Conservation (phyloP, 1,140 invertebrate species). For the Drosophila kikkawai region DNA sequence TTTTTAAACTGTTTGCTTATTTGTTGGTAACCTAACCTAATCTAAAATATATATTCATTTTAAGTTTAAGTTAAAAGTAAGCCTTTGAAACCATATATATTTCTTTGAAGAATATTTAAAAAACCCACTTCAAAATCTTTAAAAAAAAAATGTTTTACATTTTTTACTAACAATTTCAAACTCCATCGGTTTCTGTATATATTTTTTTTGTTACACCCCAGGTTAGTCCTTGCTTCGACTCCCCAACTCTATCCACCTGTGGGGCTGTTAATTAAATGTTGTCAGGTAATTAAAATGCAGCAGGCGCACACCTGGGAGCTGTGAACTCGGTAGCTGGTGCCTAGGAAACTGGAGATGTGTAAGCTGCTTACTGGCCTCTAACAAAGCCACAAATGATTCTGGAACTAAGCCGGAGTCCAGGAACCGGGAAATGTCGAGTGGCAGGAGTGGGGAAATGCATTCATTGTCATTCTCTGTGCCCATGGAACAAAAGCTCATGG, state of each 20-base stretch:
- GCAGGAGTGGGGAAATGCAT: slow-evolving; percentile 8
- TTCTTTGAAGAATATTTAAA: neutral
- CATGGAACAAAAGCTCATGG: slow-evolving; percentile 18
- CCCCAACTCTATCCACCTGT: neutral
- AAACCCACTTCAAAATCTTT: neutral
- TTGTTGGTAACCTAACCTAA: too few relatives aligned
- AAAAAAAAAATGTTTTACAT: neutral
- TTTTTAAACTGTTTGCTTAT: too few relatives aligned
- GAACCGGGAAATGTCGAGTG: slow-evolving; percentile 5
- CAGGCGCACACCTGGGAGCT: slow-evolving; percentile 4
- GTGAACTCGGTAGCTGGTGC: neutral
- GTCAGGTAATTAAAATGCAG: slow-evolving; percentile 56
- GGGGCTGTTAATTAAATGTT: slow-evolving; percentile 42
- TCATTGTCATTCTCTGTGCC: slow-evolving; percentile 17
- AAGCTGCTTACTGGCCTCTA: slow-evolving; percentile 38
- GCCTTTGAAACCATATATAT: neutral
- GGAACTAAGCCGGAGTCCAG: slow-evolving; percentile 19
- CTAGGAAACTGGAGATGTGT: neutral
- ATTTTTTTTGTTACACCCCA: neutral
- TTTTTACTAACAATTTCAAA: neutral
- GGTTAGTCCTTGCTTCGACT: neutral
- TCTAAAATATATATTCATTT: too few relatives aligned
- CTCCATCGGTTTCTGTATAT: neutral
- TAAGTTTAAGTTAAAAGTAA: too few relatives aligned
- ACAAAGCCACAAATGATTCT: slow-evolving; percentile 34